Evolutionary conservation across 1,140 invertebrate species (phyloP).

Genomic region (Lordiphosa mommai): DNA sequence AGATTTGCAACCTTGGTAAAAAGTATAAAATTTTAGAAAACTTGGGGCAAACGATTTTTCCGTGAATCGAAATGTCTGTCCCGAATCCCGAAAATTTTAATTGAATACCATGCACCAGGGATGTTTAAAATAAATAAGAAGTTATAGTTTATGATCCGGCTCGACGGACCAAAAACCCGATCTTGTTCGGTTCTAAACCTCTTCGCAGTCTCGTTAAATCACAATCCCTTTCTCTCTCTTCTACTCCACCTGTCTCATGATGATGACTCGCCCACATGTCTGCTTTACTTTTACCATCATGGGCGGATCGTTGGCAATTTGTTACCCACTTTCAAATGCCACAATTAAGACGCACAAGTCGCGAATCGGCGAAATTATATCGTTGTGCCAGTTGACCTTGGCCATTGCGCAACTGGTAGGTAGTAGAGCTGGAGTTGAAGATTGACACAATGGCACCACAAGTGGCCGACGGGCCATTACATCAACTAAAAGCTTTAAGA

Average conservation of each 20-base stretch:
- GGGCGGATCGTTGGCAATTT: slow-evolving; percentile 21
- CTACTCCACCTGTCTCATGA: background rate
- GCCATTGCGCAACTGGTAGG: slow-evolving; percentile 20
- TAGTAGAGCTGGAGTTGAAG: background rate
- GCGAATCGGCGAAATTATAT: slow-evolving; percentile 46
- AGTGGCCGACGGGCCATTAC: slow-evolving; percentile 54
- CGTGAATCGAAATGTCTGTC: too few relatives aligned
- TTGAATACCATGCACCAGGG: too few relatives aligned
- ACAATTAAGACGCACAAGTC: slow-evolving; percentile 45
- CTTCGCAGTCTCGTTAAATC: too few relatives aligned
- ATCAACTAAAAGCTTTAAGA: slow-evolving; percentile 25
- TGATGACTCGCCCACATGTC: slow-evolving; percentile 27
- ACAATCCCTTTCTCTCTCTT: background rate
- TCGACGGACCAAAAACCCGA: too few relatives aligned
- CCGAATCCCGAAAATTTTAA: too few relatives aligned
- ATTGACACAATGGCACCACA: slow-evolving; percentile 64
- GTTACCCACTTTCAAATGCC: slow-evolving; percentile 40
- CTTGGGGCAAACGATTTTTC: too few relatives aligned
- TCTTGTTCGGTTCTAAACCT: too few relatives aligned
- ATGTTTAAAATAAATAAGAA: too few relatives aligned
- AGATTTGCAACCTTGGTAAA: too few relatives aligned
- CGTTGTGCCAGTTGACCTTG: slow-evolving; percentile 39
- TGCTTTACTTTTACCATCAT: slow-evolving; percentile 31
- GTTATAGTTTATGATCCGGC: too few relatives aligned
- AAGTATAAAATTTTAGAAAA: too few relatives aligned